Evolutionary conservation across 1,140 invertebrate genomes (phyloP).

Genomic region (Melanaphis sacchari): DNA sequence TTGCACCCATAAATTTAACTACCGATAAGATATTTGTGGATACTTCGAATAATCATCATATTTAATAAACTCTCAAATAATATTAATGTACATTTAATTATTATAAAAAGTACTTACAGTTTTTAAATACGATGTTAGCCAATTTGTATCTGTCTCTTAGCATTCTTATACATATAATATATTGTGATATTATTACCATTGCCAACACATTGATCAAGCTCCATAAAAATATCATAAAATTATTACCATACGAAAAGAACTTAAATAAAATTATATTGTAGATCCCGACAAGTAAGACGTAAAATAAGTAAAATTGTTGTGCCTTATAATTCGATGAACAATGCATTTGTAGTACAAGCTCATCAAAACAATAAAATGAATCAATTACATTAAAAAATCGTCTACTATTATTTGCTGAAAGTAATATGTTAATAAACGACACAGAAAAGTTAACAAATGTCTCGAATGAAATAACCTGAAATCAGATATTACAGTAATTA

Average conservation of each 20-base stretch:
- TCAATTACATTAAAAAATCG: not conserved
- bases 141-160: not conserved
- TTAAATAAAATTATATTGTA: not conserved
- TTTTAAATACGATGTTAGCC: not conserved
- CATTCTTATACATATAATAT: not conserved
- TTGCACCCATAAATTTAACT: no score
- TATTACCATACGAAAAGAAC: fast-evolving
- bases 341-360: not conserved
- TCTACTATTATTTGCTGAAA: not conserved
- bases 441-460: not conserved
- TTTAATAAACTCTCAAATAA: not conserved
- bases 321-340: not conserved
- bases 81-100: not conserved
- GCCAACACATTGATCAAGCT: not conserved
- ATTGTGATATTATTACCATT: not conserved
- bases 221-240: not conserved
- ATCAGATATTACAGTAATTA: not conserved
- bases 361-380: not conserved
- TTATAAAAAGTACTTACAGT: not conserved
- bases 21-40: no score
- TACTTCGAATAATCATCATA: not conserved
- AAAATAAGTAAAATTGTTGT: not conserved
- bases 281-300: not conserved
- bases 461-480: not conserved
- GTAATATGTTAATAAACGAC: not conserved